phyloP scores from a whole-genome alignment of 2,113 vertebrate genomes.

The Danionella cerebrum region DNA sequence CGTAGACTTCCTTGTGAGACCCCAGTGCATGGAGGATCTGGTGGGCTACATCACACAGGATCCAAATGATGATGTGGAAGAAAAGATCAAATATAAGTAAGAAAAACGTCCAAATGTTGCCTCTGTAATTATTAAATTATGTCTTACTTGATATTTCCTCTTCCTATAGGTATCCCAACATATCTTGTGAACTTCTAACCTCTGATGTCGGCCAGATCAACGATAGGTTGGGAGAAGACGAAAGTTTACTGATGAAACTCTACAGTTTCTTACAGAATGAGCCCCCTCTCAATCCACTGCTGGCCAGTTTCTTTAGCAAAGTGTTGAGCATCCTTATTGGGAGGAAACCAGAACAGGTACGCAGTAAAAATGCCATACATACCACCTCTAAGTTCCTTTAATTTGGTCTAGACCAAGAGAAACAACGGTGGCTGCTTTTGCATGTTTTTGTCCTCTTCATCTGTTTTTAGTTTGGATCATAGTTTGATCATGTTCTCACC shows the following conservation, averaged over 20 bases:
- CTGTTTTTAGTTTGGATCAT: too few relatives aligned
- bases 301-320: constrained; percentile 98
- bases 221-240: constrained; percentile 91
- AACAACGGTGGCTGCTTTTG: too few relatives aligned
- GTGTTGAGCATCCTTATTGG: constrained; percentile 98
- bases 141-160: background rate
- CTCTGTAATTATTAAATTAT: background rate
- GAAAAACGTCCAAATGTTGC: too few relatives aligned
- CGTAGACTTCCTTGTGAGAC: constrained; percentile 89
- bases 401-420: too few relatives aligned
- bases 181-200: constrained; percentile 96
- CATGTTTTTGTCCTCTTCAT: too few relatives aligned
- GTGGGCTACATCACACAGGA: constrained; percentile 95
- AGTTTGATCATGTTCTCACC: too few relatives aligned
- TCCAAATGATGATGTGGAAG: constrained; percentile 87
- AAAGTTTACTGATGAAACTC: constrained; percentile 83
- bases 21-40: constrained; percentile 92
- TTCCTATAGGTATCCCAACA: constrained; percentile 91
- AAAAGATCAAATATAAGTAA: constrained; percentile 97
- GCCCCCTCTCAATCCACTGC: constrained; percentile 86
- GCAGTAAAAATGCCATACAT: too few relatives aligned
- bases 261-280: constrained; percentile 92
- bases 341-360: constrained; percentile 96
- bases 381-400: too few relatives aligned
- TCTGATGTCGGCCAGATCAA: constrained; percentile 95